A percentile compares a stretch with the other conserved stretches of the same genome.
phyloP scores from a whole-genome alignment of 2,797 vertebrate genomes.

The Odontamblyopus rebecca region DNA sequence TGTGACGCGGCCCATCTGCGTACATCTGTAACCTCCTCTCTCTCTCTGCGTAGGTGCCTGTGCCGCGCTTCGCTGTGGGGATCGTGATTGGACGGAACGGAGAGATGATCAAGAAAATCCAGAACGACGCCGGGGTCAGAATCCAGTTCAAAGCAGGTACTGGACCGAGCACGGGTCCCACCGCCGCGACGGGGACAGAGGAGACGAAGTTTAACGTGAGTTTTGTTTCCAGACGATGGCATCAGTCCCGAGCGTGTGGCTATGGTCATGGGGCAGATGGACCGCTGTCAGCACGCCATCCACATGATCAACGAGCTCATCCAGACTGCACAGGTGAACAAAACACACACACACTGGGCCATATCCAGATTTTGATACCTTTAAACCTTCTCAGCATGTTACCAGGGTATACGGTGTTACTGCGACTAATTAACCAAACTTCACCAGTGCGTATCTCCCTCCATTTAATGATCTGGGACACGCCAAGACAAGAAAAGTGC shows the following conservation, averaged over 20 bases:
- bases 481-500: no score
- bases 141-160: slow-evolving; percentile 95
- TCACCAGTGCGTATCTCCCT: no score
- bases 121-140: slow-evolving; percentile 94
- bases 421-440: no score
- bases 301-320: slow-evolving; percentile 96
- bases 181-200: no score
- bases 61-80: slow-evolving; percentile 93
- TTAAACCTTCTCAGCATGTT: no score
- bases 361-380: no score
- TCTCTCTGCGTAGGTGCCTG: slow-evolving; percentile 82
- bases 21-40: no score
- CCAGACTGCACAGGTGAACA: slow-evolving; percentile 90
- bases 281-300: slow-evolving; percentile 93
- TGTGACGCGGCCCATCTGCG: no score
- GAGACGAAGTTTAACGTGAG: background rate
- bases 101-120: slow-evolving; percentile 99
- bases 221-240: slow-evolving; percentile 85
- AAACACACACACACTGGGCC: no score
- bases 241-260: slow-evolving; percentile 93
- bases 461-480: no score
- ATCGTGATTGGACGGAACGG: slow-evolving; percentile 97
- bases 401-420: no score
- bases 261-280: slow-evolving; percentile 95
- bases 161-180: background rate